A percentile compares a stretch with the other conserved stretches of the same genome.
phyloP scores from a whole-genome alignment of 2,113 vertebrate genomes.

The Ptilorrhoa leucosticta region DNA sequence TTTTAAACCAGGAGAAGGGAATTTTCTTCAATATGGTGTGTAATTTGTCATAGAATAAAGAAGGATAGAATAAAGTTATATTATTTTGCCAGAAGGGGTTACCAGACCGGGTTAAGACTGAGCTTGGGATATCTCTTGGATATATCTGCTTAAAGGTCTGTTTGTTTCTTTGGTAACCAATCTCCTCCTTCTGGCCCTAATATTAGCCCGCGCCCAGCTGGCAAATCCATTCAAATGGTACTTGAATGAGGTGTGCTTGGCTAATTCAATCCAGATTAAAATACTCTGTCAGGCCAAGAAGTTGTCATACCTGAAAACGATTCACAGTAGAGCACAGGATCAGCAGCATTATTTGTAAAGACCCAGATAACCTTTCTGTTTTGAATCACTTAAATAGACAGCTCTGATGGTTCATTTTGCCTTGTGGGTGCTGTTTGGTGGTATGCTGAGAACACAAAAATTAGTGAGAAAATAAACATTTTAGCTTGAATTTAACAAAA shows the following conservation, averaged over 20 bases:
- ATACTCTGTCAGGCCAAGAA: background rate
- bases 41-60: background rate
- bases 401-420: background rate
- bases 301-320: background rate
- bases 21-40: background rate
- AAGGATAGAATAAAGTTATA: background rate
- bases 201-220: conserved; percentile 34
- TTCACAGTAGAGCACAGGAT: background rate
- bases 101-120: background rate
- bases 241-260: background rate
- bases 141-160: conserved; percentile 29
- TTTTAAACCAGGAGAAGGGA: background rate
- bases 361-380: background rate
- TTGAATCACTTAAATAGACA: background rate
- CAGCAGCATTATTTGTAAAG: background rate
- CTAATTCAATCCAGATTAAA: conserved; percentile 33
- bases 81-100: background rate
- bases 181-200: conserved; percentile 31
- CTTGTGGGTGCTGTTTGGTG: background rate
- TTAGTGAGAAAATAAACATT: background rate
- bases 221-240: conserved; percentile 48
- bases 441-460: background rate
- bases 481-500: background rate
- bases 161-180: conserved; percentile 57
- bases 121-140: background rate